A percentile compares a stretch with the other conserved stretches of the same genome.
Conservation (phyloP, 1,140 invertebrate species). For the Lasioglossum baleicum region DNA sequence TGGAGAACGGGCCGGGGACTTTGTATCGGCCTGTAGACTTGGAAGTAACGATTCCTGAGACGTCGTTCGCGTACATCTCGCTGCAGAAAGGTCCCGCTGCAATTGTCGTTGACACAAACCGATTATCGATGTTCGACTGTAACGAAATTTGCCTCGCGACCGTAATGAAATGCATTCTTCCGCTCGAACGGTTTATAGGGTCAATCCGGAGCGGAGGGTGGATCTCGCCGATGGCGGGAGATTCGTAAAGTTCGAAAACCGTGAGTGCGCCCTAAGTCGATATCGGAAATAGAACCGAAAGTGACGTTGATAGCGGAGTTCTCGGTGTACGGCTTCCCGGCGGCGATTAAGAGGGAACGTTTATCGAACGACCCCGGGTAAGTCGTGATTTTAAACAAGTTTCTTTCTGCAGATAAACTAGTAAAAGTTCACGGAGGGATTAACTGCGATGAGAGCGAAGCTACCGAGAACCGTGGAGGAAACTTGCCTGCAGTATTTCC, state of each 20-base stretch:
- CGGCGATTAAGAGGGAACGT: constrained; percentile 29
- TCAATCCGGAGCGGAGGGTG: constrained; percentile 26
- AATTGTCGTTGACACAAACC: not conserved
- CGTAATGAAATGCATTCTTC: constrained; percentile 48
- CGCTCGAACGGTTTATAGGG: constrained; percentile 39
- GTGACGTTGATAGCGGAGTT: constrained; percentile 43
- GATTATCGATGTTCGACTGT: not conserved
- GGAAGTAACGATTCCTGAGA: too few relatives aligned
- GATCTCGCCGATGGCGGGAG: not conserved
- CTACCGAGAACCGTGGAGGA: not conserved
- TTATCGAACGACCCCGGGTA: not conserved
- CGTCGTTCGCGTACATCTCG: not conserved
- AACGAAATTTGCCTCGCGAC: constrained; percentile 16
- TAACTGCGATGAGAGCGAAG: not conserved
- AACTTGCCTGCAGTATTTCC: not conserved
- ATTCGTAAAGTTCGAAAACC: constrained; percentile 38
- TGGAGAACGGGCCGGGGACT: not conserved
- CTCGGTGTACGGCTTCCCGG: constrained; percentile 14
- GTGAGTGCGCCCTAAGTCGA: constrained; percentile 37
- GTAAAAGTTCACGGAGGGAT: not conserved
- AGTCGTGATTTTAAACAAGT: constrained; percentile 21
- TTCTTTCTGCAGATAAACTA: not conserved
- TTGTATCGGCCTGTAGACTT: not conserved
- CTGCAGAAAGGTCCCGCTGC: not conserved
- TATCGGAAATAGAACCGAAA: constrained; percentile 39